phyloP scores from a whole-genome alignment of 2,888 invertebrate genomes.

The Tortricodes alternella region DNA sequence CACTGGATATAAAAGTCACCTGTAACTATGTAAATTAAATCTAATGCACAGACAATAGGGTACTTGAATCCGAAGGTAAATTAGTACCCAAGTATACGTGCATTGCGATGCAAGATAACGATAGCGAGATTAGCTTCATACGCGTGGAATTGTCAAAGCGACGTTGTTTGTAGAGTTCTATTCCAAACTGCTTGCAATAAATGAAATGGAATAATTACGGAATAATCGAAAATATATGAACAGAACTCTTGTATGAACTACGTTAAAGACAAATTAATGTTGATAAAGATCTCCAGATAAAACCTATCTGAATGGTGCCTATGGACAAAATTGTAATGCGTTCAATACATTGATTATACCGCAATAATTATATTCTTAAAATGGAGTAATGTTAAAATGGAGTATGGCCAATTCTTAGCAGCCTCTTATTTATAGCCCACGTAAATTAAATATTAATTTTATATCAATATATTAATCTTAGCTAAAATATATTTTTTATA shows the following conservation, averaged over 20 bases:
- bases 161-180: slow-evolving; percentile 1
- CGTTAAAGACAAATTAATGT: background rate
- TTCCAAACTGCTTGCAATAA: background rate
- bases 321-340: background rate
- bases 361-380: background rate
- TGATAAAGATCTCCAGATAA: background rate
- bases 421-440: slow-evolving; percentile 8
- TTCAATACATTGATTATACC: background rate
- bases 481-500: background rate
- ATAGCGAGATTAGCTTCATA: background rate
- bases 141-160: background rate
- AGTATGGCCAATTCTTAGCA: background rate
- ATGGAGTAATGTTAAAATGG: background rate
- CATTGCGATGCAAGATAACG: background rate
- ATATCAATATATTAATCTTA: background rate
- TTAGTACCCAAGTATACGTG: background rate
- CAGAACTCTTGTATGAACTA: background rate
- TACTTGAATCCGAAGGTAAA: too few species aligned
- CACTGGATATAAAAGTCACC: too few species aligned
- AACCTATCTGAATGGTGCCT: background rate
- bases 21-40: too few species aligned
- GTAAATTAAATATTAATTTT: background rate
- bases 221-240: background rate
- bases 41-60: too few species aligned
- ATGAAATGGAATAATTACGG: background rate